Evolutionary conservation across 2,888 invertebrate genomes (phyloP).

Genomic region (Onthophagus sagittarius): DNA sequence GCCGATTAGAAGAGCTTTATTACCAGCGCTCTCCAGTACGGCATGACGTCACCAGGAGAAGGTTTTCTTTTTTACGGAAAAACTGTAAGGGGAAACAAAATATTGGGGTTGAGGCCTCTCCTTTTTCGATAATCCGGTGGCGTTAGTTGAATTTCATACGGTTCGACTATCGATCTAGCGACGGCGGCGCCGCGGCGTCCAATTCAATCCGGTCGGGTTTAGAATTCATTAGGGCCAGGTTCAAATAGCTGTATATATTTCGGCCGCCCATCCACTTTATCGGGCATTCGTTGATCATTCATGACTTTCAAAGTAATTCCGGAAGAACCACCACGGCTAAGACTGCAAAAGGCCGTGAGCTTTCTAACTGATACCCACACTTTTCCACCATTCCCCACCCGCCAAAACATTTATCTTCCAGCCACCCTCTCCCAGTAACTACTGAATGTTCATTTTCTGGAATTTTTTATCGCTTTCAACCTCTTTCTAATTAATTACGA

Average conservation of each 20-base stretch:
- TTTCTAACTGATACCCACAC: background rate
- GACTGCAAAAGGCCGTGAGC: background rate
- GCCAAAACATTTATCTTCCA: background rate
- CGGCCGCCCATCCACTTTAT: slow-evolving; percentile 15
- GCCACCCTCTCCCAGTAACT: background rate
- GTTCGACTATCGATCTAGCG: slow-evolving; percentile 7
- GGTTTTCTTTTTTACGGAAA: background rate
- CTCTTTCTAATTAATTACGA: slow-evolving; percentile 1
- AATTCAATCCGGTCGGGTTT: slow-evolving; percentile 17
- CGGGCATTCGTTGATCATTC: slow-evolving; percentile 16
- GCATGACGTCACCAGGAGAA: background rate
- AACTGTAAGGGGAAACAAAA: background rate
- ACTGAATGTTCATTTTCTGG: background rate
- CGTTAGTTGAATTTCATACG: slow-evolving; percentile 2
- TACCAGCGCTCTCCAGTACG: slow-evolving; percentile 3
- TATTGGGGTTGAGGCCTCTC: background rate
- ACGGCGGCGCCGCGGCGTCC: background rate
- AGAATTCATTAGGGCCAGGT: slow-evolving; percentile 16
- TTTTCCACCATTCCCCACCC: background rate
- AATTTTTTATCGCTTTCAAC: background rate
- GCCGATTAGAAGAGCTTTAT: slow-evolving; percentile 16
- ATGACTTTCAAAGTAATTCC: slow-evolving; percentile 17
- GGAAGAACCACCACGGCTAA: slow-evolving; percentile 2
- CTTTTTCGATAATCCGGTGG: background rate
- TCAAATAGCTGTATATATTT: slow-evolving; percentile 17